Conservation (phyloP, 2,797 vertebrate species). For the Linurgus olivaceus region DNA sequence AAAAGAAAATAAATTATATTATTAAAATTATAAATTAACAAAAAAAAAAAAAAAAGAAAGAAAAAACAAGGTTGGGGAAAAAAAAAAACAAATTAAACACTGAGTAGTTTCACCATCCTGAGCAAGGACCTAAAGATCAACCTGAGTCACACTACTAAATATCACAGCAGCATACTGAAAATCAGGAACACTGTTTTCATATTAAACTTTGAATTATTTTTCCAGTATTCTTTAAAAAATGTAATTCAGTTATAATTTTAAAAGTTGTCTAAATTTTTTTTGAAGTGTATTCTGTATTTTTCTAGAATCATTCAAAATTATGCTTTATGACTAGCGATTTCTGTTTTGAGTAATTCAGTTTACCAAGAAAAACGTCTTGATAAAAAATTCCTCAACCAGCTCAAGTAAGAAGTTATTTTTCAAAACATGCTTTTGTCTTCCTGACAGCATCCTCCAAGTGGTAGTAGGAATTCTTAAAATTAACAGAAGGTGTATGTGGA, state of each 20-base stretch:
- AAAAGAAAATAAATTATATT: no score
- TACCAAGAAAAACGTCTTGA: background rate
- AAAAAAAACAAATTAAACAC: background rate
- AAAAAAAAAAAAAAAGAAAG: no score
- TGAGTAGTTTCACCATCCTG: background rate
- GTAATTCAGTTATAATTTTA: background rate
- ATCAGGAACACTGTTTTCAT: background rate
- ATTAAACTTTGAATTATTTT: background rate
- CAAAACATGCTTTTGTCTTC: conserved; percentile 15
- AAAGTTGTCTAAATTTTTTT: background rate
- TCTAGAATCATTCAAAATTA: background rate
- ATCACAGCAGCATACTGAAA: background rate
- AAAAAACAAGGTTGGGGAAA: background rate
- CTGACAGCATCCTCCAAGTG: background rate
- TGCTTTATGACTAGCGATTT: background rate
- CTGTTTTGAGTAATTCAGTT: background rate
- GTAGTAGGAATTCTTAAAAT: conserved; percentile 3
- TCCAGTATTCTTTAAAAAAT: background rate
- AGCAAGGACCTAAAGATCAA: background rate
- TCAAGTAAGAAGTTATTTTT: background rate
- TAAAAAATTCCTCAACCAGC: background rate
- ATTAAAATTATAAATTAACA: background rate
- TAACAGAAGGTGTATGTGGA: background rate
- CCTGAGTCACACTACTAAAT: background rate
- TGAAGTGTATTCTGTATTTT: background rate